Conservation (phyloP, 2,797 vertebrate species). For the Acanthurus tractus region DNA sequence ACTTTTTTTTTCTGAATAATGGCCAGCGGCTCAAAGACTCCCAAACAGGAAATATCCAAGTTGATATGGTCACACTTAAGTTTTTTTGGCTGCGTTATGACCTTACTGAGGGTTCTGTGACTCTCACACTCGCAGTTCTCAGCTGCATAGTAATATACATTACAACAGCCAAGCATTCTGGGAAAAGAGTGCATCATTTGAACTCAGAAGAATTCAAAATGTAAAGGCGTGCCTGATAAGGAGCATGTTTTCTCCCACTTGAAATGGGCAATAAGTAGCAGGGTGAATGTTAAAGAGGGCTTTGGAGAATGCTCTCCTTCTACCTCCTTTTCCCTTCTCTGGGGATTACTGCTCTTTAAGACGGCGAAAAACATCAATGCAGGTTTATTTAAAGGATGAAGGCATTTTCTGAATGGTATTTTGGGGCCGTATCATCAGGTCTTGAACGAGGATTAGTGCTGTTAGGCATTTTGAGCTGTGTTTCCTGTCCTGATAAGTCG, state of each 20-base stretch:
- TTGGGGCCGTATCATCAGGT: conserved; percentile 83
- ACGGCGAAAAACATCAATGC: conserved; percentile 84
- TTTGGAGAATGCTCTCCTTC: conserved; percentile 79
- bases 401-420: conserved; percentile 85
- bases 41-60: conserved; percentile 44
- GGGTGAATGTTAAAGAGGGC: conserved; percentile 84
- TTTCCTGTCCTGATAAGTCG: conserved; percentile 86
- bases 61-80: conserved; percentile 32
- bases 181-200: conserved; percentile 70
- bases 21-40: conserved; percentile 52
- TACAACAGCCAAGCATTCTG: conserved; percentile 50
- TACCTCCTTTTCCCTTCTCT: conserved; percentile 70
- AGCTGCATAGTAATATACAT: conserved; percentile 47
- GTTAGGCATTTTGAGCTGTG: conserved; percentile 84
- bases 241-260: conserved; percentile 77
- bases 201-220: conserved; percentile 73
- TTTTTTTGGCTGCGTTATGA: conserved; percentile 37
- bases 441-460: conserved; percentile 84
- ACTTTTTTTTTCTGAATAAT: conserved; percentile 51
- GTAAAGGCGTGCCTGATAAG: conserved; percentile 71
- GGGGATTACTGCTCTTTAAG: conserved; percentile 85
- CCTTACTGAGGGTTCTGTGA: conserved; percentile 56
- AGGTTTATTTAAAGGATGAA: conserved; percentile 87
- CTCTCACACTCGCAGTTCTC: conserved; percentile 52
- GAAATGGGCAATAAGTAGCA: conserved; percentile 81